These are phyloP conservation scores for Lepidothrix coronata DNA, from an alignment of 2,113 vertebrate genomes.

Conservation along the genomic window DNA sequence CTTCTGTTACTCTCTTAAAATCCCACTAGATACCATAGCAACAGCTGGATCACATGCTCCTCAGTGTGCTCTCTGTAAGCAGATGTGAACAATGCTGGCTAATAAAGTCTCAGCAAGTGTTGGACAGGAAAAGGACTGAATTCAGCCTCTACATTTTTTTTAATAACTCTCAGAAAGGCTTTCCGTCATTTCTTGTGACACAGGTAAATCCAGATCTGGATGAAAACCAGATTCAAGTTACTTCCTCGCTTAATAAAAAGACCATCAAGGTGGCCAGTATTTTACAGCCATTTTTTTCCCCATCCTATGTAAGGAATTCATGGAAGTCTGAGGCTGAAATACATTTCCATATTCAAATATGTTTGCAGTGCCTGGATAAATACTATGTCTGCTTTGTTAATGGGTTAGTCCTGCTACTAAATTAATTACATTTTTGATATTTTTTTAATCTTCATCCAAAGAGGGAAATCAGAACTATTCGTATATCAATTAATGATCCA, in stretches of 20 bases:
- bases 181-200: not conserved
- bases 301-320: not conserved
- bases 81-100: conserved; percentile 64
- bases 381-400: not conserved
- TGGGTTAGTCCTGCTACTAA: conserved; percentile 10
- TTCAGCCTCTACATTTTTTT: not conserved
- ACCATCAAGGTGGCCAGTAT: not conserved
- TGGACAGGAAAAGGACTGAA: not conserved
- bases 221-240: conserved; percentile 20
- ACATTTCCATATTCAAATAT: not conserved
- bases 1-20: conserved; percentile 47
- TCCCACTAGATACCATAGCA: conserved; percentile 64
- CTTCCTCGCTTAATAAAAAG: not conserved
- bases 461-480: not conserved
- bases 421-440: not conserved
- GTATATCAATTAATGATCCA: not conserved
- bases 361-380: not conserved
- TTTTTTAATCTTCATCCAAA: not conserved
- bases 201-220: not conserved
- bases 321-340: not conserved
- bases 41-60: conserved; percentile 63
- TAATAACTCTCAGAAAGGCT: not conserved
- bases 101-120: conserved; percentile 45
- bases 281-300: not conserved
- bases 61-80: conserved; percentile 42